Base-by-base conservation (phyloP, 30 jellyfish, hydroid and myxozoan species). In the Pseudorhiza aurosa region DNA sequence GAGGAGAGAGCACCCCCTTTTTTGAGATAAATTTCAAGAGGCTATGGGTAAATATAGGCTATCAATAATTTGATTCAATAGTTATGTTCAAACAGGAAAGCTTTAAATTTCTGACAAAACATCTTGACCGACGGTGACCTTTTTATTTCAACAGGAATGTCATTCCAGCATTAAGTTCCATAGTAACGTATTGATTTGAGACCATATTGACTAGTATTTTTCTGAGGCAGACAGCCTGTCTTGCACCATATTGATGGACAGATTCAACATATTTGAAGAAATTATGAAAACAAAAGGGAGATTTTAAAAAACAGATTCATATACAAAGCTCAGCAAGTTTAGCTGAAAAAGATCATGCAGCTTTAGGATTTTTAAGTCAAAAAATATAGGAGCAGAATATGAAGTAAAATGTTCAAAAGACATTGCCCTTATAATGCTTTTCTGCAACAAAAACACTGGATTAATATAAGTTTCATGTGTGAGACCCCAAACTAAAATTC, bases 381-480 rank as follows among this genome's bases (percentile, higher is more conserved):
- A 69, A 37, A 53, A 69, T 81, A 82, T 56, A 11, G 93, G 85
- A 27, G 78, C 44, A 40, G 82, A 40, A 5, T 30, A 82, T 35
- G 82, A 69, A 82, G 87, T 82, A 82, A 32, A 82, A 29, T 82
- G 87, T 30, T 57, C 87, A 55, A 82, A 82, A 17, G 87, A 29
- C 37, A 68, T 68, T 4, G 86, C 95, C 64, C 77, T 81, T 19
- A 65, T 26, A 8, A 62, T 65, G 28, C 78, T 65, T 65, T 68
- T 82, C 64, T 68, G 87, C 39, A 60, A n/a, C 42, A 37, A 75
- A 31, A 49, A 75, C 45, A 75, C 60, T 49, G 85, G 85, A 27
- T 71, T 71, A 24, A 57, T 60, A 62, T 55, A 18, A 17, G 82
- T 27, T 18, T 63, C 73, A 50, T 36, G 49, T 27, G 78, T 56